Percentiles rank a stretch among this genome's conserved stretches.
These are phyloP conservation scores for Coregonus sp. DNA, from an alignment of 2,797 vertebrate genomes.

Conservation along the genomic window DNA sequence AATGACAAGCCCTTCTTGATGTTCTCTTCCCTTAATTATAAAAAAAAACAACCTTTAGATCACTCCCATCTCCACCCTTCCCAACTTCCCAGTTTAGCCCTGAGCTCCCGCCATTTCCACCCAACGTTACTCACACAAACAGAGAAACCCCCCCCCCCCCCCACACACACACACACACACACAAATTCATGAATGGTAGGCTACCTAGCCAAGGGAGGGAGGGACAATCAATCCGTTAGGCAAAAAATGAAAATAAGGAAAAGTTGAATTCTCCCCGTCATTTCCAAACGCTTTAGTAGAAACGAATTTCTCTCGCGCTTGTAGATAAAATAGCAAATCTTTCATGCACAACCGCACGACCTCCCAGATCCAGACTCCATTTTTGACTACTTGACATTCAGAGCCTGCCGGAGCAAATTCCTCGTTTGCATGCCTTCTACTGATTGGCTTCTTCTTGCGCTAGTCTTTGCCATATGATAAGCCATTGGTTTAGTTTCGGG, in stretches of 20 bases:
- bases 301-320: constrained; percentile 37
- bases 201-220: constrained; percentile 75
- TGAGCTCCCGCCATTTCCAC: constrained; percentile 78
- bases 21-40: constrained; percentile 39
- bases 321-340: constrained; percentile 65
- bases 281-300: constrained; percentile 20
- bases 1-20: constrained; percentile 50
- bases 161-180: too few species aligned
- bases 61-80: constrained; percentile 42
- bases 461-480: constrained; percentile 77
- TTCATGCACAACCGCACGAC: constrained; percentile 85
- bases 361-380: constrained; percentile 92
- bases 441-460: constrained; percentile 87
- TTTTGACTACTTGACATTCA: constrained; percentile 99
- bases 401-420: constrained; percentile 83
- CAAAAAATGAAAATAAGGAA: constrained; percentile 35
- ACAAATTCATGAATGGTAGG: constrained; percentile 76
- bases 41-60: constrained; percentile 38
- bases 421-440: constrained; percentile 81
- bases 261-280: constrained; percentile 64
- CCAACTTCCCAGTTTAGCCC: constrained; percentile 72
- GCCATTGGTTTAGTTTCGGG: constrained; percentile 81
- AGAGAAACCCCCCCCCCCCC: constrained; percentile 57
- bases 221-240: constrained; percentile 72
- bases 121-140: constrained; percentile 72